Percentiles rank a stretch among this genome's conserved stretches.
These are phyloP conservation scores for Promerops cafer DNA, from an alignment of 2,113 vertebrate species.

Conservation along the genomic window DNA sequence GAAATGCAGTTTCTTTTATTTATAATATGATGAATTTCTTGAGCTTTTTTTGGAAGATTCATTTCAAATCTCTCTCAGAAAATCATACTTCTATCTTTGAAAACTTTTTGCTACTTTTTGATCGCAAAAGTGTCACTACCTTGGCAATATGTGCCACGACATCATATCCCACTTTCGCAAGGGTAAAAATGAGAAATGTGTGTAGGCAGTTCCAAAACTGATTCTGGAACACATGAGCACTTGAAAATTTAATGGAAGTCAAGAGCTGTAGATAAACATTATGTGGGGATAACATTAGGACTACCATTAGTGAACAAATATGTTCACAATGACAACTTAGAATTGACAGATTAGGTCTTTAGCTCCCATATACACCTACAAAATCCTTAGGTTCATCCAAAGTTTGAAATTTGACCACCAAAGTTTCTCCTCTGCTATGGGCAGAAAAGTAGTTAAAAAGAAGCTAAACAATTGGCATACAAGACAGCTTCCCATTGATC, in stretches of 20 bases:
- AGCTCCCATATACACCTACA: neutral
- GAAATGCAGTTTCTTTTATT: neutral
- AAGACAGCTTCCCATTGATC: conserved; percentile 64
- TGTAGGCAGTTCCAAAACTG: neutral
- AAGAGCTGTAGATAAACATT: neutral
- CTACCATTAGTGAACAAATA: neutral
- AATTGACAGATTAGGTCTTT: neutral
- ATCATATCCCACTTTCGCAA: neutral
- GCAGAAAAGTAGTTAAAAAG: neutral
- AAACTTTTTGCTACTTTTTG: neutral
- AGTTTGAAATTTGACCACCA: neutral
- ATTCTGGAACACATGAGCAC: neutral
- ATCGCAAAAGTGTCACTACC: neutral
- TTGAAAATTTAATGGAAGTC: neutral
- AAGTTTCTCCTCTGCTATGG: neutral
- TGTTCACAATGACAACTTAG: neutral
- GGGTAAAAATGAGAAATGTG: neutral
- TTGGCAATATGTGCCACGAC: neutral
- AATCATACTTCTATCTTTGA: neutral
- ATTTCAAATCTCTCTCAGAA: neutral
- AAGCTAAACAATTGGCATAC: conserved; percentile 59
- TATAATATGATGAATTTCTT: neutral
- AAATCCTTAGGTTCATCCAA: neutral
- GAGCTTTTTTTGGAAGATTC: neutral
- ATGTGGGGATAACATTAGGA: neutral